phyloP scores from a whole-genome alignment of 2,113 vertebrate species.

The Muntiacus reevesi region DNA sequence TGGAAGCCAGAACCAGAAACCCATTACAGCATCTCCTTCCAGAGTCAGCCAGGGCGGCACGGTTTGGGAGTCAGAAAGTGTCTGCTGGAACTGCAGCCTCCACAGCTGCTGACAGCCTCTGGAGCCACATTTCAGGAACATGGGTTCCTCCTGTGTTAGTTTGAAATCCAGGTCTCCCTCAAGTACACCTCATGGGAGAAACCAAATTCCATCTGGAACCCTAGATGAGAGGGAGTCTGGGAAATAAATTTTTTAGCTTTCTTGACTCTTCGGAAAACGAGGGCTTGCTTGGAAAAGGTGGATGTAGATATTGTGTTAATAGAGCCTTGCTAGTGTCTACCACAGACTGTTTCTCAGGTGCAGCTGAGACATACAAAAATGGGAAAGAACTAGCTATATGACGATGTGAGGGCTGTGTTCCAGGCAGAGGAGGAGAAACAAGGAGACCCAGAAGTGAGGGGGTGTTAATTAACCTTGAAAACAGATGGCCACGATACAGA shows the following conservation, averaged over 20 bases:
- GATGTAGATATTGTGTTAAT: neutral
- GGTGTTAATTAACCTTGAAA: neutral
- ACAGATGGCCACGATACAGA: neutral
- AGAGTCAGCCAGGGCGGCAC: rapidly evolving
- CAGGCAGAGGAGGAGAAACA: neutral
- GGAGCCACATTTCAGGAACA: neutral
- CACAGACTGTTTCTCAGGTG: neutral
- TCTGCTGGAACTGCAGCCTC: neutral
- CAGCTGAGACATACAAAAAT: neutral
- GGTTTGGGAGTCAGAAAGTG: neutral
- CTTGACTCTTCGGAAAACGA: neutral
- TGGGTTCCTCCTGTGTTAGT: neutral
- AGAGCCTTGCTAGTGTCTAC: neutral
- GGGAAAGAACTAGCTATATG: neutral
- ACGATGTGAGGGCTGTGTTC: neutral
- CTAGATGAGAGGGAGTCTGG: neutral
- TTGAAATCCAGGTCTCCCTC: neutral
- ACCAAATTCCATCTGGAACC: neutral
- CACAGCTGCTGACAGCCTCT: neutral
- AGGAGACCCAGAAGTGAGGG: neutral
- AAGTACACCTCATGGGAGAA: neutral
- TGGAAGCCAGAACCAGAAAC: neutral
- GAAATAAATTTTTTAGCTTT: neutral
- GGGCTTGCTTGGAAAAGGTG: neutral
- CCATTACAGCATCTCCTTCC: too few species aligned